A percentile compares a stretch with the other conserved stretches of the same genome.
phyloP scores from a whole-genome alignment of 2,797 vertebrate species.

The Macrochelys suwanniensis region DNA sequence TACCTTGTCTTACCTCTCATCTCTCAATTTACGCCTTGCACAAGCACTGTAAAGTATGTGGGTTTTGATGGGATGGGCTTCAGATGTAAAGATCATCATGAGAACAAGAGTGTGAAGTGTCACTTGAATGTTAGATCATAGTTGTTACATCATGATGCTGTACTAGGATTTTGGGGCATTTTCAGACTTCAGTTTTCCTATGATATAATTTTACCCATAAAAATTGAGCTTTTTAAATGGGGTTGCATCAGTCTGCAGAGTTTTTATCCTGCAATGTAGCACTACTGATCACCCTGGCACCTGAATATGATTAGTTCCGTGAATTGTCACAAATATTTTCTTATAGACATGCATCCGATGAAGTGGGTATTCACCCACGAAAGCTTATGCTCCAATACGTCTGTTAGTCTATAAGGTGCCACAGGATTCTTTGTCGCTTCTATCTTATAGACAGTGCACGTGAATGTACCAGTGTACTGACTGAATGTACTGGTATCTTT shows the following conservation, averaged over 20 bases:
- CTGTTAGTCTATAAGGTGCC: too few relatives aligned
- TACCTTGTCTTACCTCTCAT: neutral
- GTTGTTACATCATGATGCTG: accelerated
- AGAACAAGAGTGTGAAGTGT: neutral
- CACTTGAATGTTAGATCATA: neutral
- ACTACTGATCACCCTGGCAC: neutral
- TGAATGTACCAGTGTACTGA: accelerated
- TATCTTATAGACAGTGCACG: accelerated
- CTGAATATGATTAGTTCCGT: neutral
- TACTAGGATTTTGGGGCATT: accelerated
- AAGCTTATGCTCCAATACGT: too few relatives aligned
- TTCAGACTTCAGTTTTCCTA: neutral
- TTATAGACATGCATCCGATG: too few relatives aligned
- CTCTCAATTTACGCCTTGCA: neutral
- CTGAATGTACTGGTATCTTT: neutral
- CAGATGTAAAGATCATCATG: neutral
- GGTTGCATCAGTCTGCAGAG: neutral
- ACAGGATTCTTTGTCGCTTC: too few relatives aligned
- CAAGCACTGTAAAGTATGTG: neutral
- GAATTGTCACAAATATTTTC: accelerated
- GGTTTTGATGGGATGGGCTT: neutral
- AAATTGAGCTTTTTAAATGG: neutral
- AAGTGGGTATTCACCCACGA: too few relatives aligned
- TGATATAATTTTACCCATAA: neutral
- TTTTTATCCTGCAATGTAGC: neutral